Evolutionary conservation across 2,113 vertebrate genomes (phyloP).

Genomic region (Oreocharis arfaki): DNA sequence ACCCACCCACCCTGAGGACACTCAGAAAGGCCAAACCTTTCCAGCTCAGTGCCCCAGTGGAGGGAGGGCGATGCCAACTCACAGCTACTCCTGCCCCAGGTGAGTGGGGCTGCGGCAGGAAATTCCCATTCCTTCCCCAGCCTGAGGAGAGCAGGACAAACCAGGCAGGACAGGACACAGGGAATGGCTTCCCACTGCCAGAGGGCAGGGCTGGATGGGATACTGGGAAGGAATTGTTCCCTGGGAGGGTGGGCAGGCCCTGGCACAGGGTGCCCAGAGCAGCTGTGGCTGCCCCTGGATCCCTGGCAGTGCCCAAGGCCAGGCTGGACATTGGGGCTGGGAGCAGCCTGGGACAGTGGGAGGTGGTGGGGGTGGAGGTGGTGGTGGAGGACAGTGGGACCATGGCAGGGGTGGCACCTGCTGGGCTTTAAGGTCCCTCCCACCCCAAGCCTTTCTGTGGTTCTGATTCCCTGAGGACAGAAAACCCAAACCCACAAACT

Average conservation of each 20-base stretch:
- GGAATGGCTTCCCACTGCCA: background rate
- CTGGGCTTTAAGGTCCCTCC: accelerated
- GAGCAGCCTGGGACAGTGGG: background rate
- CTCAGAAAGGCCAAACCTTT: background rate
- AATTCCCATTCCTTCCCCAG: background rate
- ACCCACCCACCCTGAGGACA: background rate
- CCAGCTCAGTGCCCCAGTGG: background rate
- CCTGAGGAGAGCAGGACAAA: background rate
- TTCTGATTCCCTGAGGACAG: background rate
- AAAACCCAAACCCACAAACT: background rate
- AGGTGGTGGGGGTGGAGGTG: no score
- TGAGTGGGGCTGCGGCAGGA: background rate
- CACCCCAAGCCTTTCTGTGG: background rate
- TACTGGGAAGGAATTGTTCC: background rate
- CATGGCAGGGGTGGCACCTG: background rate
- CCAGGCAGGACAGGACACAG: background rate
- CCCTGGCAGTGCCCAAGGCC: background rate
- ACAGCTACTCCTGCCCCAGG: background rate
- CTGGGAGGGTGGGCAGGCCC: background rate
- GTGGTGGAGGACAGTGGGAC: no score
- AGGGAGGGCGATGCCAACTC: background rate
- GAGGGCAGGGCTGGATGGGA: background rate
- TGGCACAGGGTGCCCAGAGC: background rate
- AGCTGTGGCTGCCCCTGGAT: background rate
- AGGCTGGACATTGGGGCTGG: background rate